Evolutionary conservation across 2,113 vertebrate species (phyloP).

Genomic region (Dicrurus megarhynchus): DNA sequence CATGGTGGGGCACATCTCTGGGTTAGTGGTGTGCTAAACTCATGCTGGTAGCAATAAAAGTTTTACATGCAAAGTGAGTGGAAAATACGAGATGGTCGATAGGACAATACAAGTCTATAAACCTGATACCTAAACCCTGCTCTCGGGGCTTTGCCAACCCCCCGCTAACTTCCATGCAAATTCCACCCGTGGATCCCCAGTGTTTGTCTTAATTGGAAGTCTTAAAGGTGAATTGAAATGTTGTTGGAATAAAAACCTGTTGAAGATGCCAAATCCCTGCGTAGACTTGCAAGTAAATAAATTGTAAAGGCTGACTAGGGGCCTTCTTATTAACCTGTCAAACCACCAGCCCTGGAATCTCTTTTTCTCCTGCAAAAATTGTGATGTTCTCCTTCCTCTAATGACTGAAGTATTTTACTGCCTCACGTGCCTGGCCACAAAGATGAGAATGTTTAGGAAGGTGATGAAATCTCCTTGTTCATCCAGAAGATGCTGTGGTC

Average conservation of each 20-base stretch:
- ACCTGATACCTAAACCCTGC: neutral
- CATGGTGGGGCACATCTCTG: neutral
- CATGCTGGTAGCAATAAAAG: slow-evolving; percentile 24
- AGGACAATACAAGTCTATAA: slow-evolving; percentile 15
- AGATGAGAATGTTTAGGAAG: neutral
- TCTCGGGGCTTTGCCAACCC: neutral
- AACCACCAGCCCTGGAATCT: neutral
- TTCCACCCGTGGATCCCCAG: neutral
- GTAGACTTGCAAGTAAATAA: neutral
- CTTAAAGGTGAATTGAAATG: neutral
- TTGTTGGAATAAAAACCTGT: neutral
- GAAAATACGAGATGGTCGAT: slow-evolving; percentile 40
- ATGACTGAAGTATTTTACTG: neutral
- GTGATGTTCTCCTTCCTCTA: neutral
- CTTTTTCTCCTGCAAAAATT: neutral
- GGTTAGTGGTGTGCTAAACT: neutral
- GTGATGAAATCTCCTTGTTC: neutral
- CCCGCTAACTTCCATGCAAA: neutral
- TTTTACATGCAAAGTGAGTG: slow-evolving; percentile 6
- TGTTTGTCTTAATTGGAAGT: neutral
- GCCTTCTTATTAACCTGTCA: slow-evolving; percentile 10
- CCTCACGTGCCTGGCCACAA: neutral
- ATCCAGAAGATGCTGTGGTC: neutral
- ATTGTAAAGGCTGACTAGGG: neutral
- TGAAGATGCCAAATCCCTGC: slow-evolving; percentile 30